Evolutionary conservation across 2,888 invertebrate genomes (phyloP), one percentile per base, ranked within the genome.

Genomic region (Invenusta paracnida): DNA sequence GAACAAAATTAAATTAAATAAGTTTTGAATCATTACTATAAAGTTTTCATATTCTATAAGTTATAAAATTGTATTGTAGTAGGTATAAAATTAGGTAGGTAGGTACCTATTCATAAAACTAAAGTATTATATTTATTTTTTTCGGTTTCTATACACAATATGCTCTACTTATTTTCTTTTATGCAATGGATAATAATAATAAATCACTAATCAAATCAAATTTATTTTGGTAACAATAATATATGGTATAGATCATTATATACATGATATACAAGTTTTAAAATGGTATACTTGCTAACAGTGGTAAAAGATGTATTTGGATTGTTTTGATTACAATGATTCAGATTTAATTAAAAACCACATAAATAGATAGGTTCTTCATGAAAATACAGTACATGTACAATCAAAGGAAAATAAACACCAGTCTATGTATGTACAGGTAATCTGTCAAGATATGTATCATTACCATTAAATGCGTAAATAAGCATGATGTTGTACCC

Each of bases 61-160:
- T 48, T 48, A 48, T 48, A 48, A 48, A 5, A 48, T 48, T 48
- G 48, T 48, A 48, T 48, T 48, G 48, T 48, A 48, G 48, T 48
- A 48, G 48, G 48, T 48, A 48, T 48, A 48, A 48, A 11, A 48
- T 17, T 48, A 73, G 73, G 73, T 23, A 48, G 48, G n/a, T n/a
- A 73, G 73, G 73, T 73, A 73, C 27, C 73, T 73, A 73, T 73
- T 73, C 73, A 73, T 73, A 23, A 73, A 73, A 73, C 73, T 73
- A 73, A 5, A 73, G 5, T 73, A 73, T 73, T 23, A 73, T 73
- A 73, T 73, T 73, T 25, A 73, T 73, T 73, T 73, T 13, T 73
- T 73, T 23, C 11, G 73, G 5, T 73, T 73, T 23, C 23, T 13
- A 11, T n/a, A n/a, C n/a, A 48, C 48, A 73, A 73, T 73, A 23